Evolutionary conservation across 2,888 invertebrate species (phyloP), one percentile per base, ranked within the genome.

Genomic region (Ditula angustiorana): DNA sequence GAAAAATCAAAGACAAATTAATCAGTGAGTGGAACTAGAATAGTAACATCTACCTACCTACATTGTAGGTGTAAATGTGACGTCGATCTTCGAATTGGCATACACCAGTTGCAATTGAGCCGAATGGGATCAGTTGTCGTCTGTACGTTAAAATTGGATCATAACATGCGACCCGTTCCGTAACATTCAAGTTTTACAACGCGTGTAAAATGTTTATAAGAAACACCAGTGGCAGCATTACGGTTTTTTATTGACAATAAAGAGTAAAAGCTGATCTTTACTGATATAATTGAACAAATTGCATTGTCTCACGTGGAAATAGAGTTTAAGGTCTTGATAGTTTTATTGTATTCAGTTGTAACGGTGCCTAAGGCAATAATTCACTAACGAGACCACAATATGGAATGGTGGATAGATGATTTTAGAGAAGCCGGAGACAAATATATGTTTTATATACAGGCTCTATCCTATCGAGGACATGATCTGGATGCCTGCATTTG

Each of bases 101-200:
- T 59, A 59, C 58, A 11, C 26, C 46, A 24, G 52, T 35, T 46
- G 28, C 52, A 52, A 80, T 82, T 82, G 74, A 76, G 75, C 74
- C 77, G 75, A 79, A 80, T 81, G 76, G 75, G 72, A 72, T 73
- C 67, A 69, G 63, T 77, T 76, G 59, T 57, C 23, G 46, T 53
- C 2, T 41, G 19, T 41, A n/a, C 24, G 5, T 44, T 57, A 16
- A 52, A 55, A 49, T 11, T 33, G 41, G 41, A 63, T 50, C 57
- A 30, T 44, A 50, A 50, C 26, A 24, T 52, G 19, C 13, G 10
- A 26, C 24, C 26, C 44, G 30, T 50, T 52, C 44, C 30, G 30
- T 21, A 30, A 55, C 21, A 56, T 66, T 37, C 28, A 30, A 19
- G 13, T 56, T 58, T 44, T 50, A 58, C 24, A 47, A 50, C 41